Percentiles rank a stretch among this genome's conserved stretches.
Conservation (phyloP, 2,797 vertebrate genomes). For the Lepus townsendii region DNA sequence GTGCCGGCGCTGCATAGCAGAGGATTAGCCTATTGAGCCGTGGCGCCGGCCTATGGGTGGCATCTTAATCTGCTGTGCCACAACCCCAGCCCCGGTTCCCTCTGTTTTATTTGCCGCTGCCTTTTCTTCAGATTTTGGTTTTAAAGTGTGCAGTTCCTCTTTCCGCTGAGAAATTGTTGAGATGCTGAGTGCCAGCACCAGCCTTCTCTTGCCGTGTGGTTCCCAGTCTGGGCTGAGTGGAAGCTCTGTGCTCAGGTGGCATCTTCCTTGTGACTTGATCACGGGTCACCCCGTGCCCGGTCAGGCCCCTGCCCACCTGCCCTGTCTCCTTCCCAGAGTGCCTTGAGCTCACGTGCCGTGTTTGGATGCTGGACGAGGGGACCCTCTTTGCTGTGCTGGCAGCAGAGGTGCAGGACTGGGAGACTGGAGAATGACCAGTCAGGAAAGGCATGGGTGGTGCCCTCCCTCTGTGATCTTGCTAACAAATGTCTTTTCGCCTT, state of each 20-base stretch:
- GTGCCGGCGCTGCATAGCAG: too few relatives aligned
- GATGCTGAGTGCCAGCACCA: not conserved
- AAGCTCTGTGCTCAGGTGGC: not conserved
- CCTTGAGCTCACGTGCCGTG: not conserved
- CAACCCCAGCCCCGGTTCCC: too few relatives aligned
- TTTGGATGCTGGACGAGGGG: not conserved
- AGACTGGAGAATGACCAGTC: accelerated
- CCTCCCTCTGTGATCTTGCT: not conserved
- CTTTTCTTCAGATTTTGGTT: not conserved
- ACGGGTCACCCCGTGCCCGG: too few relatives aligned
- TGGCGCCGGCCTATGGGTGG: too few relatives aligned
- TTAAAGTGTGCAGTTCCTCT: not conserved
- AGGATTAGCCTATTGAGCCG: too few relatives aligned
- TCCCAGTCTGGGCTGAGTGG: not conserved
- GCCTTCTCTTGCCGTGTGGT: accelerated
- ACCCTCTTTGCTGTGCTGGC: not conserved
- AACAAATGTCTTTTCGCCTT: not conserved
- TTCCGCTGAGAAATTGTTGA: not conserved
- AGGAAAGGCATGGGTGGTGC: not conserved
- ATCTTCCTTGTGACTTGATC: not conserved
- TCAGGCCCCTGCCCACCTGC: not conserved
- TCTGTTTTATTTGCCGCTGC: not conserved
- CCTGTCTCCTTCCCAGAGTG: not conserved
- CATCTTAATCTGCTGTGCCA: too few relatives aligned
- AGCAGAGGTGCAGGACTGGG: not conserved